phyloP scores from a whole-genome alignment of 2,797 vertebrate species.

The Eptatretus atami region DNA sequence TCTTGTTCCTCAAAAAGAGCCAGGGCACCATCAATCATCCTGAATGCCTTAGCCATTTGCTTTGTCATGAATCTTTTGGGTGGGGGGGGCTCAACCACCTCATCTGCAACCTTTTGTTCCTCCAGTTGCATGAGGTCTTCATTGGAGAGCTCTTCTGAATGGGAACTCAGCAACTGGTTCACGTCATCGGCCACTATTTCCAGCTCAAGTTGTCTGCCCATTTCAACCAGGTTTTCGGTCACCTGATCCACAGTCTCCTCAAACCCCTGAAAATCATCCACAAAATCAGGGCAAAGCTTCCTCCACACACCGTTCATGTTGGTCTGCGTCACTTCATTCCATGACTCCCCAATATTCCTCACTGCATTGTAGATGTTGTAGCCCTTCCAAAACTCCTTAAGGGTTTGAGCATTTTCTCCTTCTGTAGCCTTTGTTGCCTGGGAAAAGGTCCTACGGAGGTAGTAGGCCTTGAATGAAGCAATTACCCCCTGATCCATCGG shows the following conservation, averaged over 20 bases:
- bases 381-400: constrained; percentile 9
- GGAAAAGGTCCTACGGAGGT: constrained; percentile 7
- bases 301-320: constrained; percentile 9
- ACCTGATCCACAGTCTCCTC: not conserved
- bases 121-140: constrained; percentile 1
- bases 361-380: constrained; percentile 7
- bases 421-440: constrained; percentile 8
- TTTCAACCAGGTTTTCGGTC: not conserved
- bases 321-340: constrained; percentile 7
- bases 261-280: not conserved
- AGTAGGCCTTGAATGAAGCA: constrained; percentile 2
- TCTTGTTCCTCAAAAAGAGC: constrained; percentile 2
- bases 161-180: not conserved
- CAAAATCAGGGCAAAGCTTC: not conserved
- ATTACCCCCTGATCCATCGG: constrained; percentile 5
- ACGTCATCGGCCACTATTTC: not conserved
- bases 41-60: constrained; percentile 1
- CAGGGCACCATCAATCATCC: not conserved
- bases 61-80: constrained; percentile 1
- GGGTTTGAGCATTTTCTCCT: constrained; percentile 1
- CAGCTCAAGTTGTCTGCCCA: constrained; percentile 1
- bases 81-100: not conserved
- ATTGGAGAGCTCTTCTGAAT: constrained; percentile 1
- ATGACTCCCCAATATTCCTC: constrained; percentile 8
- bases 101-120: not conserved